Evolutionary conservation across 2,113 vertebrate genomes (phyloP).

Genomic region (Nesogale talazaci): DNA sequence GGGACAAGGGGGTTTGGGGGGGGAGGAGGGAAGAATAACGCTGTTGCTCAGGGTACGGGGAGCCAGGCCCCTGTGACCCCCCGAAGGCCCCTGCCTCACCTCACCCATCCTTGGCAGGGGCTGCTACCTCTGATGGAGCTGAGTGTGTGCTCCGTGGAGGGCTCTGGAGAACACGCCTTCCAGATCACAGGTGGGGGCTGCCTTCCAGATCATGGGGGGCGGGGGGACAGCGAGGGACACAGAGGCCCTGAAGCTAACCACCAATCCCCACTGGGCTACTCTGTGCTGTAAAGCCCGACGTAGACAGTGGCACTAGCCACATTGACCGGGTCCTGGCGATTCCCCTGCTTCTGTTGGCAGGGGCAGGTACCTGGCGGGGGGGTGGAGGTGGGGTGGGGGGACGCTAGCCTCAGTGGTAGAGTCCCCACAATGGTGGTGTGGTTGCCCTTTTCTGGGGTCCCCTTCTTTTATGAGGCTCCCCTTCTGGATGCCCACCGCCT

Average conservation of each 20-base stretch:
- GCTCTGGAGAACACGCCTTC: conserved; percentile 89
- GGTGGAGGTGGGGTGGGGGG: too few species aligned
- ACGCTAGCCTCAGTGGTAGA: background rate
- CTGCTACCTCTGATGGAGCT: conserved; percentile 94
- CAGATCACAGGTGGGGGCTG: conserved; percentile 93
- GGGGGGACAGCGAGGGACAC: too few species aligned
- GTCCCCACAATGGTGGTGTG: background rate
- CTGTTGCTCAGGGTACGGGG: accelerated
- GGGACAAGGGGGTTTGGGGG: background rate
- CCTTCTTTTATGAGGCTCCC: background rate
- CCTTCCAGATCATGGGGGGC: conserved; percentile 93
- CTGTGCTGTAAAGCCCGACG: background rate
- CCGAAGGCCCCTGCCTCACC: background rate
- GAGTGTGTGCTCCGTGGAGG: conserved; percentile 86
- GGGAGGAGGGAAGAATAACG: background rate
- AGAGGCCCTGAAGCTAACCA: background rate
- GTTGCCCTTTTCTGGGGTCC: background rate
- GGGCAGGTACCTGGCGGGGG: background rate
- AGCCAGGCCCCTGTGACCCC: background rate
- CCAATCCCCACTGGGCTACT: background rate
- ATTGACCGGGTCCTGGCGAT: background rate
- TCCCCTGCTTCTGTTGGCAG: background rate
- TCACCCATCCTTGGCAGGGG: conserved; percentile 85
- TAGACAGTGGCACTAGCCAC: background rate
- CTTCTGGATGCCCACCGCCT: background rate